Conservation (phyloP, 2,113 vertebrate species). For the Hucho hucho region DNA sequence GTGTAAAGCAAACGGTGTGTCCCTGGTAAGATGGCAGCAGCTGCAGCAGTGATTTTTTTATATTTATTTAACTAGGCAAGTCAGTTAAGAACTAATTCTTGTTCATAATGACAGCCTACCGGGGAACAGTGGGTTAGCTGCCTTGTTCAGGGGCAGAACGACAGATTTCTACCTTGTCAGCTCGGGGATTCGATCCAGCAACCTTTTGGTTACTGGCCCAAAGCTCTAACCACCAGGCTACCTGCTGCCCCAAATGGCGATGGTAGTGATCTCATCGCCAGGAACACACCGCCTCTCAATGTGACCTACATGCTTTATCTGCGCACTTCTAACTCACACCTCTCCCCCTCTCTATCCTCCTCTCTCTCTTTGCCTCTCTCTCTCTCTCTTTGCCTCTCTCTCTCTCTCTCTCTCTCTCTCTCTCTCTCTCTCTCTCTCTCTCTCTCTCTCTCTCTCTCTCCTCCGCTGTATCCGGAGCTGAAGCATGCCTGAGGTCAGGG, state of each 20-base stretch:
- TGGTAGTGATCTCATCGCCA: constrained; percentile 35
- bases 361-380: background rate
- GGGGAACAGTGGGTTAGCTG: too few species aligned
- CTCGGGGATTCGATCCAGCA: too few species aligned
- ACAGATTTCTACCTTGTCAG: too few species aligned
- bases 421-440: too few species aligned
- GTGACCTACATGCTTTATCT: constrained; percentile 61
- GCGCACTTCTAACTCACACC: background rate
- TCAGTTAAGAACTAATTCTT: too few species aligned
- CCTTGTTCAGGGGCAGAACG: too few species aligned
- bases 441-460: background rate
- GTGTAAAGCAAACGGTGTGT: background rate
- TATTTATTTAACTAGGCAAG: too few species aligned
- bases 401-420: too few species aligned
- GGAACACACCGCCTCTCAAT: constrained; percentile 35
- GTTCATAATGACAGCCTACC: too few species aligned
- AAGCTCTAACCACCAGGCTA: too few species aligned
- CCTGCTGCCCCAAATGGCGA: background rate
- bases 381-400: too few species aligned
- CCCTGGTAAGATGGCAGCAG: background rate
- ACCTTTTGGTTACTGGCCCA: too few species aligned
- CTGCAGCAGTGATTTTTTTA: background rate
- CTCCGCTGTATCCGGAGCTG: background rate
- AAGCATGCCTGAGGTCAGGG: constrained; percentile 38
- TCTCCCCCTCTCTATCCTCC: background rate